Conservation (phyloP, 2,888 invertebrate genomes). For the Plutella xylostella region DNA sequence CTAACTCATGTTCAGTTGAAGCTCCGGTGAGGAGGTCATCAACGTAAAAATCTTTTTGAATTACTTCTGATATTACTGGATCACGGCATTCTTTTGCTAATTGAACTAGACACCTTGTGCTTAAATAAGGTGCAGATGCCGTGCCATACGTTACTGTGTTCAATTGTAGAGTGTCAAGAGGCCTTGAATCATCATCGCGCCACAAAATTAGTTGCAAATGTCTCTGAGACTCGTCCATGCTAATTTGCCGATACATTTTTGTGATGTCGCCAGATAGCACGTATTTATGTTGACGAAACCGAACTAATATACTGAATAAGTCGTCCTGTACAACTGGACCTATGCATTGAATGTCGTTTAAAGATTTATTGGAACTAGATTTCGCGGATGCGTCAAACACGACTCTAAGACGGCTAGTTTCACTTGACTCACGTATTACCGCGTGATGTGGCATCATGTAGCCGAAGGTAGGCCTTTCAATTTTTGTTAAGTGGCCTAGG, state of each 20-base stretch:
- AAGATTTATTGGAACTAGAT: conserved; percentile 16
- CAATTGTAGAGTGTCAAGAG: conserved; percentile 2
- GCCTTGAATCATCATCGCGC: conserved; percentile 6
- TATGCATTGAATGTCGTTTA: conserved; percentile 8
- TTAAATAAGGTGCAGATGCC: conserved; percentile 5
- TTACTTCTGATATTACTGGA: neutral
- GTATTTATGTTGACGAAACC: conserved; percentile 5
- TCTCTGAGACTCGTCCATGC: neutral
- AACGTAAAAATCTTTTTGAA: conserved; percentile 5
- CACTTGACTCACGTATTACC: conserved; percentile 14
- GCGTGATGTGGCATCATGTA: no score
- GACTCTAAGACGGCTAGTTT: conserved; percentile 19
- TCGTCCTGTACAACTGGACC: conserved; percentile 10
- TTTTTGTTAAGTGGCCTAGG: conserved; percentile 15
- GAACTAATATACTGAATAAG: conserved; percentile 3
- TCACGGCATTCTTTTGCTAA: conserved; percentile 7
- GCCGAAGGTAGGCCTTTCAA: no score
- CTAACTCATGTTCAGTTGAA: neutral
- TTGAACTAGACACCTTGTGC: conserved; percentile 5
- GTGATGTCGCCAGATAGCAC: conserved; percentile 5
- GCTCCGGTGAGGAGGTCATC: conserved; percentile 8
- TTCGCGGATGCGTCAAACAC: conserved; percentile 21
- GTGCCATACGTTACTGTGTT: conserved; percentile 8
- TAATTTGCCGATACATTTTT: conserved; percentile 21
- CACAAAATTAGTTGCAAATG: conserved; percentile 9